Evolutionary conservation across 2,113 vertebrate genomes (phyloP).

Genomic region (Nycticorax nycticorax): DNA sequence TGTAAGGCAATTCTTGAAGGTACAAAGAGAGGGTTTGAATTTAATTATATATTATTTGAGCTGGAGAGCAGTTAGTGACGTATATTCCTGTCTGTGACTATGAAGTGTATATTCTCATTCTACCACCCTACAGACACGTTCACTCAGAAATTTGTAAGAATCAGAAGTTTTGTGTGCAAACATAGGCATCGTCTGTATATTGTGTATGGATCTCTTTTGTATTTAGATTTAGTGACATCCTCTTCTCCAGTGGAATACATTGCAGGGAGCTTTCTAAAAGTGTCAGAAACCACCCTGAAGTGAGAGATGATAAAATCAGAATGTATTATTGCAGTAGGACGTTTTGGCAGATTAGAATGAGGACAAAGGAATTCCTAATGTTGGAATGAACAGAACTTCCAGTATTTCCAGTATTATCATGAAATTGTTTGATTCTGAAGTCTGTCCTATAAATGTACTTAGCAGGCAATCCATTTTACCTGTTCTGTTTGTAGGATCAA

Average conservation of each 20-base stretch:
- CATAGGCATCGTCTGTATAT: accelerated
- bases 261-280: not conserved
- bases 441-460: not conserved
- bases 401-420: not conserved
- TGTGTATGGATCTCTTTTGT: not conserved
- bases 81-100: not conserved
- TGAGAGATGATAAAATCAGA: not conserved
- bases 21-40: not conserved
- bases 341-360: not conserved
- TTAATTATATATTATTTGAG: not conserved
- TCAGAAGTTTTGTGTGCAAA: not conserved
- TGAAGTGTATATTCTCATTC: not conserved
- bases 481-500: not conserved
- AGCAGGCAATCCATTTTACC: not conserved
- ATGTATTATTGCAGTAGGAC: not conserved
- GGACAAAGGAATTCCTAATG: not conserved
- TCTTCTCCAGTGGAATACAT: not conserved
- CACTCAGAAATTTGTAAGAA: not conserved
- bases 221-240: not conserved
- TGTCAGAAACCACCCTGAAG: not conserved
- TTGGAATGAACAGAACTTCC: not conserved
- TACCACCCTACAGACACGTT: not conserved
- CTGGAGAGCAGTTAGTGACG: not conserved
- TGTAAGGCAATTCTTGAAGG: not conserved
- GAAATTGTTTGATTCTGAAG: not conserved